A percentile compares a stretch with the other conserved stretches of the same genome.
Conservation (phyloP, 2,888 invertebrate genomes). For the Ceramica pisi region DNA sequence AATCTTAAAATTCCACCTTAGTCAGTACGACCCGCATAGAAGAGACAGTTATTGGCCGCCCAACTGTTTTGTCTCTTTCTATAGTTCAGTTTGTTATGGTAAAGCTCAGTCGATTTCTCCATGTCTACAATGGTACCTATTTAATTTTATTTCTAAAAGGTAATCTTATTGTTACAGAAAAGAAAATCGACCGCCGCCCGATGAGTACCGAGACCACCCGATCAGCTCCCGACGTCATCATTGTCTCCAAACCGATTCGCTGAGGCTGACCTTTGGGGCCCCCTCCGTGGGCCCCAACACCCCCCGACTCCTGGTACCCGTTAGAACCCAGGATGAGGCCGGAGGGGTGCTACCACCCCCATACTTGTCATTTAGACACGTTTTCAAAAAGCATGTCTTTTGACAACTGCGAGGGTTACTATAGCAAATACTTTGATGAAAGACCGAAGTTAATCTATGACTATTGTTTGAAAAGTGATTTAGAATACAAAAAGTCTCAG, state of each 20-base stretch:
- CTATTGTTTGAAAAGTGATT: constrained; percentile 87
- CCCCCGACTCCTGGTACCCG: constrained; percentile 81
- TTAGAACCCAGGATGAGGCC: constrained; percentile 80
- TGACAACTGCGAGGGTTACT: constrained; percentile 83
- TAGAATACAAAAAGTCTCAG: constrained; percentile 76
- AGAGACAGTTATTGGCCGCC: too few species aligned
- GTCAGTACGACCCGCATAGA: neutral
- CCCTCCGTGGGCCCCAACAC: constrained; percentile 87
- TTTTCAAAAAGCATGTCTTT: constrained; percentile 81
- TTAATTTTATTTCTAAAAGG: neutral
- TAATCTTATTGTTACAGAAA: constrained; percentile 75
- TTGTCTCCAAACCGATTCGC: constrained; percentile 91
- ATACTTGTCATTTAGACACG: constrained; percentile 72
- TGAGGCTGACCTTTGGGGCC: constrained; percentile 89
- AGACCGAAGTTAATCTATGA: constrained; percentile 83
- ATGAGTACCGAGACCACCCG: constrained; percentile 96
- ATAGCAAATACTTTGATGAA: constrained; percentile 85
- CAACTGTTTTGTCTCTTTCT: neutral
- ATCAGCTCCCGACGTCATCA: constrained; percentile 97
- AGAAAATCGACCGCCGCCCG: constrained; percentile 91
- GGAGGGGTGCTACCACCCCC: constrained; percentile 80
- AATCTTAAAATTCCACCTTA: too few species aligned
- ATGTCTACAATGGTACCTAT: neutral
- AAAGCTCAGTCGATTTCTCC: neutral
- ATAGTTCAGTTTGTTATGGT: too few species aligned